Evolutionary conservation across 2,797 vertebrate species (phyloP), one percentile per base, ranked within the genome.

Genomic region (Eulemur mongoz): DNA sequence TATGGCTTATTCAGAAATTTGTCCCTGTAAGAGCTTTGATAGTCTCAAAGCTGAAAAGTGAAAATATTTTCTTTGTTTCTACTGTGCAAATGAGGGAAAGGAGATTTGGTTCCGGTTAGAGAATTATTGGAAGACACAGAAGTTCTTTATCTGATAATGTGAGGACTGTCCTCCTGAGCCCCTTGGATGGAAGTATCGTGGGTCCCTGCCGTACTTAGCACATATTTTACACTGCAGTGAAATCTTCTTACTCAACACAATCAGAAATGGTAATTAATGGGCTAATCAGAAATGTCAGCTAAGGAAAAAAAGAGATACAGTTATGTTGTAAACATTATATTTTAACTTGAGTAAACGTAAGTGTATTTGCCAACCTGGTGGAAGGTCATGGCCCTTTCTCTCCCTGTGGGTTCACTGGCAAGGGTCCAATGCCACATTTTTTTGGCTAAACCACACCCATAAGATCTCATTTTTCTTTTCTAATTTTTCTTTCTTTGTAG

Each of bases 11-110:
- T 97, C 50, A 91, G 65, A 96, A 88, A 79, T 65, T n/a, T 89
- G 40, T 48, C 18, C 35, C 67, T 82, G 18, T 83, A 63, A 80
- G 72, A 92, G 38, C 10, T 92, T 85, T 70, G 45, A 30, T 59
- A 65, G 30, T 89, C 79, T 94, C 93, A 94, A 96, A 94, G 57
- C 65, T 22, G 20, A 75, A 93, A 94, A 89, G 52, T 65, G 70
- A 89, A 95, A 95, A 48, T 78, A 73, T 40, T 90, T 86, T 92
- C 50, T 87, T 79, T 80, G 70, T 27, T 54, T 94, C 48, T 43
- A 57, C 38, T 63, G 1, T 63, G 54, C 25, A 92, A 89, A 84
- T 20, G 52, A 72, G 15, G 27, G 40, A 43, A 96, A 84, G 38
- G 73, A 89, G 75, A 57, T 79, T 48, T 75, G 69, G 25, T 45